Percentiles rank a stretch among this genome's conserved stretches.
These are phyloP conservation scores for Mycteria americana DNA, from an alignment of 2,797 vertebrate genomes.

Conservation along the genomic window DNA sequence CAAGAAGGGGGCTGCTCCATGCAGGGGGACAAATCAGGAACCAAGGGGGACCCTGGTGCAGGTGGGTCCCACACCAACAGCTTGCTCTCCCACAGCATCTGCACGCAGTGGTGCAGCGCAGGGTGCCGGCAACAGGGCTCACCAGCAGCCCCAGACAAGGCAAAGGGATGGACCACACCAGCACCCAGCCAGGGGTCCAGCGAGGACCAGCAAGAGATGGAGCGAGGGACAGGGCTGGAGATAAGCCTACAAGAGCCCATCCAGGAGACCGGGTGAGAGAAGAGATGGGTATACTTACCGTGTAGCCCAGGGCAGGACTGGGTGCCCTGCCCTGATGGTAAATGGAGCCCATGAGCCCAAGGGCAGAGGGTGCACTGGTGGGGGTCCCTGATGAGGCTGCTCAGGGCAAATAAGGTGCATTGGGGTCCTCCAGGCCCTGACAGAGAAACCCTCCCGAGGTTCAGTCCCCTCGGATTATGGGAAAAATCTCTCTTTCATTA, in stretches of 20 bases:
- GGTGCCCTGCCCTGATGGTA: background rate
- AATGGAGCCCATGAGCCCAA: background rate
- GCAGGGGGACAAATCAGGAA: background rate
- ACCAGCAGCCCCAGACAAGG: background rate
- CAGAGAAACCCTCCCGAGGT: background rate
- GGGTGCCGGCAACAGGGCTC: background rate
- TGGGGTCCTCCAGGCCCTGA: background rate
- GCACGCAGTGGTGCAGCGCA: background rate
- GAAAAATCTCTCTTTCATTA: background rate
- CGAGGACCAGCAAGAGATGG: background rate
- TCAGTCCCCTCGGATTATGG: background rate
- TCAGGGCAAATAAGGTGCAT: background rate
- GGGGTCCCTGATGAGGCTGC: background rate
- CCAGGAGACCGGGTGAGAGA: background rate
- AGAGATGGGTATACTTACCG: accelerated
- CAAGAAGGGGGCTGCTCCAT: background rate
- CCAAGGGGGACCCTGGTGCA: too few species aligned
- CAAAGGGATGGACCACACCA: background rate
- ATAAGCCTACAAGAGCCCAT: background rate
- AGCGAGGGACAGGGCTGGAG: background rate
- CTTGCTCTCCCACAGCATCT: background rate
- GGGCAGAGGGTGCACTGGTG: background rate
- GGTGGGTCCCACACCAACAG: background rate
- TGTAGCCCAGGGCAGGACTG: background rate
- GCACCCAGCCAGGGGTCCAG: background rate